Evolutionary conservation across 2,888 invertebrate species (phyloP), one percentile per base, ranked within the genome.

Genomic region (Apamea crenata): DNA sequence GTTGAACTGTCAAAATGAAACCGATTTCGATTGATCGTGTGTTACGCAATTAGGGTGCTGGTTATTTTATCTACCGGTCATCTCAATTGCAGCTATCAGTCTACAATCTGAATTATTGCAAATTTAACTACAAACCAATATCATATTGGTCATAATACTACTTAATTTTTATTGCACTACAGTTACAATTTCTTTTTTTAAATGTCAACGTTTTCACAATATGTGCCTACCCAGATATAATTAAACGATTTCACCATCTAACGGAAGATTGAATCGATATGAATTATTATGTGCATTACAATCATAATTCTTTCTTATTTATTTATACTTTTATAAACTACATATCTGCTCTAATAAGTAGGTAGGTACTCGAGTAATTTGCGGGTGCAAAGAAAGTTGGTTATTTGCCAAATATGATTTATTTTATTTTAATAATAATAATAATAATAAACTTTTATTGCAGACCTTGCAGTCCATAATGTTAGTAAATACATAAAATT

Each of bases 161-260:
- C 25, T 50, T 59, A n/a, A 75, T 53, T 70, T 77, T 74, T 77
- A 73, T 69, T 69, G 61, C 69, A 79, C 1, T 44, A 36, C 50
- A 59, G 36, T 32, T 75, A 66, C 73, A 59, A 72, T 80, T 44
- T 29, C 7, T 59, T 36, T 74, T 72, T 59, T 67, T 67, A 75
- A 84, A 84, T 85, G 75, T 78, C 86, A 77, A 36, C 2, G 1
- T 8, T 85, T 61, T 80, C 16, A 36, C 56, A 86, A 83, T n/a
- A 10, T 14, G 29, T 73, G 32, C 59, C 10, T 59, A 68, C 14
- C n/a, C 16, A 68, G n/a, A 70, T 40, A 29, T 47, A 50, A 66
- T 81, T 73, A 67, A 73, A 68, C 12, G 14, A 56, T 81, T 83
- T 16, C 81, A 71, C 29, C 12, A 77, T 44, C 25, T 36, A 36